Evolutionary conservation across 2,888 invertebrate species (phyloP), one percentile per base, ranked within the genome.

Genomic region (Pseudeuparius sepicola): DNA sequence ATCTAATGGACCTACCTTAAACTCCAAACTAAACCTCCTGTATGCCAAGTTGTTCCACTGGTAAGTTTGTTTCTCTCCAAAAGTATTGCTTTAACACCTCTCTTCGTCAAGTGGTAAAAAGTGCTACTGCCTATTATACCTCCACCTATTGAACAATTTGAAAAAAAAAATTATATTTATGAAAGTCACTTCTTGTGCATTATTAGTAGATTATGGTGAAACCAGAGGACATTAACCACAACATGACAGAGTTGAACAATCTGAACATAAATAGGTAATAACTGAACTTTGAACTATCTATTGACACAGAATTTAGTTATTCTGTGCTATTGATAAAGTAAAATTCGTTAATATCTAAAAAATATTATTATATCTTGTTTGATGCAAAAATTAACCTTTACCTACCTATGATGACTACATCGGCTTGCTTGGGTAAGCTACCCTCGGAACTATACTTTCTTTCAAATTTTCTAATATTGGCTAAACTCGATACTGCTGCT

Each of bases 1-100:
- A n/a, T n/a, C n/a, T 20, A 14, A n/a, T 14, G 3, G 10, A 14
- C 5, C 23, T 39, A 43, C 43, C 43, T 27, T 27, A 92, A 64
- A 37, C 85, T 46, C 52, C 52, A 52, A 5, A 52, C 47, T 9
- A 52, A 39, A 3, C 48, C 48, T 10, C 50, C 50, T 12, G 49
- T 48, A 39, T 52, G 52, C 50, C 50, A 52, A 30, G 50, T 52
- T 5, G 52, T 50, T 4, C 52, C 51, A 32, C 44, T 47, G 1
- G 52, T 50, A 4, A 52, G 17, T 42, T 50, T 49, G 31, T 45
- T 38, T 31, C 43, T 42, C 25, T 52, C 52, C 16, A 52, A 14
- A 14, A 52, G 29, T 26, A 52, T 41, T 1, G 52, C 49, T 20
- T 45, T 49, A 12, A 51, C 33, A 4, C 52, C 50, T 34, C 43